Base-by-base conservation (phyloP, 2,113 vertebrate species). In the Psettodes erumei region DNA sequence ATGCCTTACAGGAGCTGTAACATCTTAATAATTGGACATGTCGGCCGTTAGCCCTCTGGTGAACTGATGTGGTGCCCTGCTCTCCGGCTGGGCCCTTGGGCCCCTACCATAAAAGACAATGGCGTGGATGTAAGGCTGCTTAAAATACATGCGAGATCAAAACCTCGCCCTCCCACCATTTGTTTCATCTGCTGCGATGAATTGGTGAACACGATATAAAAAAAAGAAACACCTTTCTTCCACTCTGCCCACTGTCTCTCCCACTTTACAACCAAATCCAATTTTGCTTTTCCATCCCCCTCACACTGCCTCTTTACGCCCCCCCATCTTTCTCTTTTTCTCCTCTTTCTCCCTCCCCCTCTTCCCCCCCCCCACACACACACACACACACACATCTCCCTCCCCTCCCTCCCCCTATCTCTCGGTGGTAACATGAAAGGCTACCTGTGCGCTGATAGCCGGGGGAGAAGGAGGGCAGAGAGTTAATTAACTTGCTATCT, bases 401-500 rank as follows among this genome's bases (percentile, higher is more conserved):
- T 53, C 30, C 50, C 42, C 11, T 77, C 21, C 81, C 71, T 90
- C 45, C 66, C 61, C 63, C 82, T 86, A 83, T 91, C 74, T 76
- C 73, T 83, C 4, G 6, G 56, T 74, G 69, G 74, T 65, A 85
- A 94, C 92, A 94, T 94, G 93, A 94, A 94, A 94, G 91, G 78
- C 78, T 91, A 91, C 90, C 90, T 90, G 89, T 88, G 87, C 48
- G 66, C 77, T 58, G 82, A 85, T 89, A 83, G 86, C 90, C 89
- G 75, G 88, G 80, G 85, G 92, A 92, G 89, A 92, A 72, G 79
- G 58, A 85, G 86, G 90, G 90, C 92, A 90, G 87, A 75, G 87
- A 93, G 93, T 94, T 95, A 94, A 94, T 94, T 93, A 94, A 94
- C 88, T 93, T 66, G 80, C 90, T 93, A 94, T 94, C 93, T 86